A percentile compares a stretch with the other conserved stretches of the same genome.
Evolutionary conservation across 1,140 invertebrate species (phyloP).

Genomic region (Drosophila pseudoananassae): DNA sequence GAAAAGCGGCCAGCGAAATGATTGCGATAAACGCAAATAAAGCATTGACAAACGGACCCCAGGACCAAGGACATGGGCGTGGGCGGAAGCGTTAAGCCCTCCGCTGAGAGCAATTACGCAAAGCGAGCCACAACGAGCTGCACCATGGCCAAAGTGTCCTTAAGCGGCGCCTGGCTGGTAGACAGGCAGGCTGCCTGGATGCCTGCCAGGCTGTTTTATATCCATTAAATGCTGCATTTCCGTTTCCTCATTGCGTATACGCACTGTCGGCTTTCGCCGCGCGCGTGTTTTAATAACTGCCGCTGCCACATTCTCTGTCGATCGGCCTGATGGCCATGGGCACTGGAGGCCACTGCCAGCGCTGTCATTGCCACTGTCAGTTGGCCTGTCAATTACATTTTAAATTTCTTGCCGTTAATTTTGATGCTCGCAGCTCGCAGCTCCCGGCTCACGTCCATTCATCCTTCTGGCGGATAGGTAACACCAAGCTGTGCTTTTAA

Average conservation of each 20-base stretch:
- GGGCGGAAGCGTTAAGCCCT: slow-evolving; percentile 53
- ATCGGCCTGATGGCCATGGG: slow-evolving; percentile 11
- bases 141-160: slow-evolving; percentile 51
- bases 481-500: slow-evolving; percentile 59
- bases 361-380: slow-evolving; percentile 45
- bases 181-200: slow-evolving; percentile 8
- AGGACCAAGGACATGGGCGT: slow-evolving; percentile 19
- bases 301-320: slow-evolving; percentile 11
- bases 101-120: slow-evolving; percentile 73
- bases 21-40: slow-evolving; percentile 77
- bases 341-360: slow-evolving; percentile 20
- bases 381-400: slow-evolving; percentile 81
- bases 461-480: slow-evolving; percentile 21
- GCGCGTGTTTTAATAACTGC: slow-evolving; percentile 73
- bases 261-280: slow-evolving; percentile 33
- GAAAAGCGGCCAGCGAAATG: slow-evolving; percentile 61
- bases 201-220: slow-evolving; percentile 56
- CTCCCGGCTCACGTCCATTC: neutral
- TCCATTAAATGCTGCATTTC: slow-evolving; percentile 78
- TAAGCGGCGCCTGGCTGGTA: slow-evolving; percentile 17
- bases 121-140: slow-evolving; percentile 49
- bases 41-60: slow-evolving; percentile 65
- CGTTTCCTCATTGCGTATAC: slow-evolving; percentile 69
- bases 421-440: slow-evolving; percentile 55
- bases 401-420: slow-evolving; percentile 79